phyloP scores from a whole-genome alignment of 2,888 invertebrate species.

The Tineola bisselliella region DNA sequence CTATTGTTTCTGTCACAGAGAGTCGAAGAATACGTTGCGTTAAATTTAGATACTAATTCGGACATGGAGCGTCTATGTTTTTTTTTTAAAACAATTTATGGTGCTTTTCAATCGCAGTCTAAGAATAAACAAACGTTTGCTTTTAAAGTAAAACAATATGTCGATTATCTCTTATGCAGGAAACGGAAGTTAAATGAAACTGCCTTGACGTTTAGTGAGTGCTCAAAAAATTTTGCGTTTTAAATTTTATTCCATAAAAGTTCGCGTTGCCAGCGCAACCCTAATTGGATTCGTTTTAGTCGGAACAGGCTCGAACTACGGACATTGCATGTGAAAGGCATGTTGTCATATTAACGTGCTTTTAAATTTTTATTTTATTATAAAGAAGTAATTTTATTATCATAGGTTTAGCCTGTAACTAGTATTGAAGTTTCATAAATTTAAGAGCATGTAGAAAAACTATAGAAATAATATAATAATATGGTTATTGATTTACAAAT shows the following conservation, averaged over 20 bases:
- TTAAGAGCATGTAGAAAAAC: too few species aligned
- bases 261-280: slow-evolving; percentile 20
- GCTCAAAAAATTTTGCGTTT: background rate
- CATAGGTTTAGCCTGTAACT: too few species aligned
- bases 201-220: background rate
- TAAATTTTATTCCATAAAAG: slow-evolving; percentile 1
- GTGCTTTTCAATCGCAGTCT: background rate
- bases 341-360: background rate
- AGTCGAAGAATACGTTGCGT: background rate
- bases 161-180: too few species aligned
- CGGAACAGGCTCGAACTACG: slow-evolving; percentile 49
- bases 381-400: too few species aligned
- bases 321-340: background rate
- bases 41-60: background rate
- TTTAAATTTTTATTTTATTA: too few species aligned
- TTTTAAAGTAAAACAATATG: background rate
- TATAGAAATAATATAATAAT: too few species aligned
- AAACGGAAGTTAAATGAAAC: background rate
- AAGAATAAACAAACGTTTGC: background rate
- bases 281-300: slow-evolving; percentile 65
- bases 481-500: too few species aligned
- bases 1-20: background rate
- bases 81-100: background rate
- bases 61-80: background rate
- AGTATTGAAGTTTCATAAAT: too few species aligned